Base-by-base conservation (phyloP, 2,113 vertebrate genomes). In the Entomyzon cyanotis region DNA sequence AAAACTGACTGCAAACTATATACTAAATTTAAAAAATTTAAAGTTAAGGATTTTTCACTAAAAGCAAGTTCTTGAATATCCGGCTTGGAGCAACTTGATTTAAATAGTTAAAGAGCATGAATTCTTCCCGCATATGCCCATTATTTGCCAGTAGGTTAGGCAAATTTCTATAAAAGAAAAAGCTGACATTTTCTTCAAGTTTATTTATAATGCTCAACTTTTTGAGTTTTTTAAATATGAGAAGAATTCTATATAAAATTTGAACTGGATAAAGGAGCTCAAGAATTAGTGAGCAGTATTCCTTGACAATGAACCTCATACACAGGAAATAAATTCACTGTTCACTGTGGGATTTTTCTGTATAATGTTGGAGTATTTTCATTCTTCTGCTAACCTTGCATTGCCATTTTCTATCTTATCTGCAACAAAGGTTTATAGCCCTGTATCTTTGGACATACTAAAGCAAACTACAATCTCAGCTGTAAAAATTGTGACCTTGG, bases 401-500 rank as follows among this genome's bases (percentile, higher is more conserved):
- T n/a, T 15, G 50, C 15, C 11, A 25, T 37, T 84, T 87, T 62
- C n/a, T 68, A 55, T 23, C 5, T 7, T 70, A 56, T 27, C 39
- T 69, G n/a, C n/a, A 65, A 67, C 1, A 7, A 70, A 88, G 5
- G 12, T 39, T 88, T 47, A 30, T 56, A 84, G 64, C 23, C 27
- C 28, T 75, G 2, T 71, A 22, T 73, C 56, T 84, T 33, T 80
- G 50, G 56, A 73, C 59, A 49, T 80, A 41, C 27, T n/a, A 71
- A 73, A 95, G 67, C 59, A 90, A 49, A 53, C 39, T 56, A 59
- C 0, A 1, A 41, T 15, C 44, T 80, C 52, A 73, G 35, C 11
- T 52, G 65, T 78, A 82, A 90, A 83, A 95, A 95, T 63, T 62
- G n/a, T 92, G 44, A 84, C 87, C 73, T 96, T 95, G 75, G 76